Evolutionary conservation across 2,888 invertebrate species (phyloP).

Genomic region (Taenaris catops): DNA sequence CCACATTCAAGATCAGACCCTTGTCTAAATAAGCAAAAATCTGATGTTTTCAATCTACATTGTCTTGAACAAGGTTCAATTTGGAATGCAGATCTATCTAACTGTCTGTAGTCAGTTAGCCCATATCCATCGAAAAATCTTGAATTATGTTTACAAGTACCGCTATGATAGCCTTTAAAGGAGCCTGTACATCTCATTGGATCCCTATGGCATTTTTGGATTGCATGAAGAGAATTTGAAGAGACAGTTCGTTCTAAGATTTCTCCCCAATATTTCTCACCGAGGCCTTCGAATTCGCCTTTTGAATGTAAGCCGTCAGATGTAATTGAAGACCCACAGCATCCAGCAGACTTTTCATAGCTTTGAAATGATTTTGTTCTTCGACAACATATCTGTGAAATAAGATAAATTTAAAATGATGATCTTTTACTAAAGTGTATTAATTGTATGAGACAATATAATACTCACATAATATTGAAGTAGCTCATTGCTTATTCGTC

Average conservation of each 20-base stretch:
- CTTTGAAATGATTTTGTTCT: slow-evolving; percentile 56
- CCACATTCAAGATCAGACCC: slow-evolving; percentile 60
- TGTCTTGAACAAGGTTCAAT: slow-evolving; percentile 71
- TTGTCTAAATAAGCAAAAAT: slow-evolving; percentile 69
- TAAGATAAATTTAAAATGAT: slow-evolving; percentile 6
- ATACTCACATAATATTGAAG: slow-evolving; percentile 86
- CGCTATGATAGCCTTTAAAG: slow-evolving; percentile 65
- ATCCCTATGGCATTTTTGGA: slow-evolving; percentile 78
- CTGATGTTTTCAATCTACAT: slow-evolving; percentile 68
- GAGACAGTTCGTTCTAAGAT: slow-evolving; percentile 89
- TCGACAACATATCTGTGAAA: slow-evolving; percentile 61
- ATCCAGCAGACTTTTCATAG: slow-evolving; percentile 67
- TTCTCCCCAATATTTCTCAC: slow-evolving; percentile 88
- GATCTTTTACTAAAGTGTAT: too few relatives aligned
- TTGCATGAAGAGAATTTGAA: slow-evolving; percentile 86
- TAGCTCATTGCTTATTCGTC: slow-evolving; percentile 88
- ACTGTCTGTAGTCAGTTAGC: slow-evolving; percentile 60
- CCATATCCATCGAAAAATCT: slow-evolving; percentile 67
- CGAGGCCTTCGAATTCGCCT: slow-evolving; percentile 83
- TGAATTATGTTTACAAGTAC: slow-evolving; percentile 61
- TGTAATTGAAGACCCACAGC: slow-evolving; percentile 66
- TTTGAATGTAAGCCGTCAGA: slow-evolving; percentile 73
- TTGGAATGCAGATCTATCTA: slow-evolving; percentile 69
- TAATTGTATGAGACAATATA: too few relatives aligned
- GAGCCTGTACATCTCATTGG: slow-evolving; percentile 63